Conservation (phyloP, 2,797 vertebrate genomes). For the Melanotaenia nigrans region DNA sequence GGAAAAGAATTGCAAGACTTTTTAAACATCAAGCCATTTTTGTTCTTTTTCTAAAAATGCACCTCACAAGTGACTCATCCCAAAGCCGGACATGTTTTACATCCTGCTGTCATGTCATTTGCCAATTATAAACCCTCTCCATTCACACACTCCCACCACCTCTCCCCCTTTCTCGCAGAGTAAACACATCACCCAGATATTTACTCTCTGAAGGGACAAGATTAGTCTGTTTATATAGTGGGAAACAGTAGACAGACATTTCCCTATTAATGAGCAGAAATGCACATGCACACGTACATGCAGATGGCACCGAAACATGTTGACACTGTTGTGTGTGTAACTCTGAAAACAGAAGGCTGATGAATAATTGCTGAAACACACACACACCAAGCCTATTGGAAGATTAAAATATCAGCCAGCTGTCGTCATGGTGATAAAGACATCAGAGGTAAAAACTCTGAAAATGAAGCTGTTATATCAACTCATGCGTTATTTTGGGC, state of each 20-base stretch:
- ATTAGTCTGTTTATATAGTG: slow-evolving; percentile 64
- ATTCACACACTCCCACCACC: slow-evolving; percentile 10
- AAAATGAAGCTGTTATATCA: slow-evolving; percentile 53
- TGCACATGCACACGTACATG: background rate
- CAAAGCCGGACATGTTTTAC: slow-evolving; percentile 2
- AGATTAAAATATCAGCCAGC: slow-evolving; percentile 40
- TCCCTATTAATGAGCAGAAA: slow-evolving; percentile 38
- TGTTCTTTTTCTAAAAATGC: background rate
- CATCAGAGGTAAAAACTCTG: slow-evolving; percentile 48
- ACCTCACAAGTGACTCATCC: background rate
- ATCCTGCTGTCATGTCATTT: slow-evolving; percentile 22
- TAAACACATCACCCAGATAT: slow-evolving; percentile 63
- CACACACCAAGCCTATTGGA: slow-evolving; percentile 1
- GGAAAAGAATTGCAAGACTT: background rate
- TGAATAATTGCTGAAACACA: slow-evolving; percentile 29
- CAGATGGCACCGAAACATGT: slow-evolving; percentile 6
- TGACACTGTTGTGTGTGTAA: slow-evolving; percentile 10
- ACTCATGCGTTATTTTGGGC: slow-evolving; percentile 61
- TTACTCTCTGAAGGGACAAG: slow-evolving; percentile 51
- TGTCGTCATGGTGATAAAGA: slow-evolving; percentile 71
- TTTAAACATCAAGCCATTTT: background rate
- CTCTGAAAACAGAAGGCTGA: slow-evolving; percentile 12
- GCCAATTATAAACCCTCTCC: background rate
- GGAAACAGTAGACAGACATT: slow-evolving; percentile 42
- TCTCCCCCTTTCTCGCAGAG: slow-evolving; percentile 23